Evolutionary conservation across 2,888 invertebrate genomes (phyloP), one percentile per base, ranked within the genome.

Genomic region (Torymus texanus): DNA sequence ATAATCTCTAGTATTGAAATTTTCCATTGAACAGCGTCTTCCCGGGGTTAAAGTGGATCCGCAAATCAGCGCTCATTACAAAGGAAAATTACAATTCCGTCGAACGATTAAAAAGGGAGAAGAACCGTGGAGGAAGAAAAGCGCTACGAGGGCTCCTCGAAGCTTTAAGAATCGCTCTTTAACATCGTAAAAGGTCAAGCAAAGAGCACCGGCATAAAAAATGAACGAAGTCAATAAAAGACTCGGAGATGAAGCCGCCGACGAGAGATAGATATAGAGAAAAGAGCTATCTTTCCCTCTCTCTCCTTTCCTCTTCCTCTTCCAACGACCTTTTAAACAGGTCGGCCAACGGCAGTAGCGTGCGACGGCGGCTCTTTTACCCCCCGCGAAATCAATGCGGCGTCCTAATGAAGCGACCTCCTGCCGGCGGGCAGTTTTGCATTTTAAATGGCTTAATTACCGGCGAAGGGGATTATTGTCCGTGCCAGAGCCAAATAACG

Each of bases 391-490:
- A 41, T 41, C 41, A 41, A 41, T 41, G 41, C 41, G 41, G 41
- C 55, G 41, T 63, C 18, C 13, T 73, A 78, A 78, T 72, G 66
- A 78, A 72, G 72, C 72, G 66, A 76, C 78, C 72, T 72, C 61
- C 71, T 53, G 78, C 61, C 71, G 59, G 41, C 41, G 59, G 58
- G 58, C 61, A 67, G 53, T 67, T 78, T 72, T 72, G 72, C 66
- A 78, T 78, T 78, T 78, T 78, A 78, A 78, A 78, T 78, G 66
- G 66, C 61, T 78, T 61, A 66, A 78, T 78, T 72, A 78, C 63
- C 50, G n/a, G 12, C 55, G 41, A 41, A 67, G 66, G 16, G 61
- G 66, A 78, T 72, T 78, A 72, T 72, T 66, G 12, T 71, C 55
- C 53, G 41, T n/a, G 53, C 41, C 29, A 55, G 66, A 51, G 61